phyloP scores from a whole-genome alignment of 2,113 vertebrate genomes.

The Ammodytes dubius region DNA sequence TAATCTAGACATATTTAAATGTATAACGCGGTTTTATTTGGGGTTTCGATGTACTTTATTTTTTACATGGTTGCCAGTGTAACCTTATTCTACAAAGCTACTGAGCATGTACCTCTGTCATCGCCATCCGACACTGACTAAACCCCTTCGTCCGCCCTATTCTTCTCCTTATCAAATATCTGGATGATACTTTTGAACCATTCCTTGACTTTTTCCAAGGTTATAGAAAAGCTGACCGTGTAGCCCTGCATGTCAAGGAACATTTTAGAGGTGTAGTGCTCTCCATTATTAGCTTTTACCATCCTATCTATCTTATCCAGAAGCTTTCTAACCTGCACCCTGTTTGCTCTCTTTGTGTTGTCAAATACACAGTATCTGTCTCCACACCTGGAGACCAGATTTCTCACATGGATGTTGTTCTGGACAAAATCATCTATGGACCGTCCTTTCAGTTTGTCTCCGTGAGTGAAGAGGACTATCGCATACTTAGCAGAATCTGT shows the following conservation, averaged over 20 bases:
- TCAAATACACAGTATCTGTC: slow-evolving; percentile 18
- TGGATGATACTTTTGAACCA: too few species aligned
- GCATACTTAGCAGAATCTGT: not conserved
- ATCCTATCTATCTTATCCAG: slow-evolving; percentile 13
- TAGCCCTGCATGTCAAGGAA: not conserved
- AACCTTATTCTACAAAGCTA: too few species aligned
- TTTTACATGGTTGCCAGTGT: too few species aligned
- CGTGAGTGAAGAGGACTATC: slow-evolving; percentile 30
- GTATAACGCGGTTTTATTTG: too few species aligned
- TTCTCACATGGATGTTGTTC: fast-evolving
- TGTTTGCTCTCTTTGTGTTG: not conserved
- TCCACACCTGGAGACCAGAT: slow-evolving; percentile 1
- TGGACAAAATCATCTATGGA: not conserved
- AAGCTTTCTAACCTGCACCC: slow-evolving; percentile 6
- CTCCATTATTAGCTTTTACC: not conserved
- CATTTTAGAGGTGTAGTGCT: not conserved
- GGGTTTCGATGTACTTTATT: too few species aligned
- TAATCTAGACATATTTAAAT: too few species aligned
- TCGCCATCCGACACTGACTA: too few species aligned
- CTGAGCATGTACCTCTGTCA: too few species aligned
- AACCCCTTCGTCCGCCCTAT: too few species aligned
- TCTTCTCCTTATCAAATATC: too few species aligned
- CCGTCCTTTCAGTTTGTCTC: not conserved
- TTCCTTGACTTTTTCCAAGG: too few species aligned
- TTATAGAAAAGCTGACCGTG: too few species aligned